These are phyloP conservation scores for Melanotaenia parkinsoni DNA, from an alignment of 2,797 vertebrate species.

Conservation along the genomic window DNA sequence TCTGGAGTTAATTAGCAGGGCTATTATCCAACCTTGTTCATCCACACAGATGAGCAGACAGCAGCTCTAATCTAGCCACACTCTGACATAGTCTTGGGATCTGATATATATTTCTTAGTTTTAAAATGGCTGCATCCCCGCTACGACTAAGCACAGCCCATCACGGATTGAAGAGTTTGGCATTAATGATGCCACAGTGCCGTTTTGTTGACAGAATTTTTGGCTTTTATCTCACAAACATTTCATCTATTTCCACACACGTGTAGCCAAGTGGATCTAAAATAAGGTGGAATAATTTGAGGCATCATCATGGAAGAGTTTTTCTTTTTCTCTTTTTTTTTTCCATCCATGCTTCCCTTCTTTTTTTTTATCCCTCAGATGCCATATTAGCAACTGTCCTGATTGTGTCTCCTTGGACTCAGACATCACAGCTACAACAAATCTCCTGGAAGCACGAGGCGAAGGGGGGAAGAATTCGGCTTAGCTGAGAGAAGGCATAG, in stretches of 20 bases:
- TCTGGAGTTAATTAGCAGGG: conserved; percentile 76
- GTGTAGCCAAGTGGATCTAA: conserved; percentile 9
- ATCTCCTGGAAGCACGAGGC: conserved; percentile 71
- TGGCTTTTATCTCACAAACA: conserved; percentile 36
- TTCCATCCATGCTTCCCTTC: neutral
- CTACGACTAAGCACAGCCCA: conserved; percentile 19
- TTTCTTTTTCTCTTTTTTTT: neutral
- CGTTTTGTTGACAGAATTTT: conserved; percentile 21
- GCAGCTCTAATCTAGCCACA: conserved; percentile 61
- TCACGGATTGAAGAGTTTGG: conserved; percentile 50
- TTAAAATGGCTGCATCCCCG: conserved; percentile 26
- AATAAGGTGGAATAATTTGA: conserved; percentile 19
- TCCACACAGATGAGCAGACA: conserved; percentile 63
- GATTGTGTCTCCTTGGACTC: conserved; percentile 66
- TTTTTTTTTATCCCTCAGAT: neutral
- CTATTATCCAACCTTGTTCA: conserved; percentile 66
- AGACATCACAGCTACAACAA: conserved; percentile 66
- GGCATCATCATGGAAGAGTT: conserved; percentile 31
- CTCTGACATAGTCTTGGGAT: conserved; percentile 47
- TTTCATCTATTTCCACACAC: conserved; percentile 38
- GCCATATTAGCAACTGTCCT: conserved; percentile 44
- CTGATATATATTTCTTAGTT: conserved; percentile 44
- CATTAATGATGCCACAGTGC: conserved; percentile 17
- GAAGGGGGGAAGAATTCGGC: conserved; percentile 64
- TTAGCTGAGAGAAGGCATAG: conserved; percentile 61